Percentiles rank a stretch among this genome's conserved stretches.
Conservation (phyloP, 2,888 invertebrate genomes). For the Athalia rosae region DNA sequence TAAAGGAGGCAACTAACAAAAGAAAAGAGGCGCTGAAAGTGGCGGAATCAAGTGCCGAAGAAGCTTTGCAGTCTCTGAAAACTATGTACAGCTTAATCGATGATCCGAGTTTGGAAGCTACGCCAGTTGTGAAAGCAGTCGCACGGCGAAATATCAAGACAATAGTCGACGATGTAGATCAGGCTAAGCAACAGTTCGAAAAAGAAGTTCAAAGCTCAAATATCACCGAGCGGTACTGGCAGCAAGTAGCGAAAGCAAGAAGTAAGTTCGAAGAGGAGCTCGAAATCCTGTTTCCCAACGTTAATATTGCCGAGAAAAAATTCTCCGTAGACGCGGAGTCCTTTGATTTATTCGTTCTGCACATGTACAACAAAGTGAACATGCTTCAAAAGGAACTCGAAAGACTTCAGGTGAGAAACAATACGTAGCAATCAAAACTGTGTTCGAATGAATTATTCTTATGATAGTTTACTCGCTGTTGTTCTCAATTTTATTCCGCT, state of each 20-base stretch:
- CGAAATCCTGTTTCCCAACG: slow-evolving; percentile 83
- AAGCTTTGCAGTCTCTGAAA: slow-evolving; percentile 75
- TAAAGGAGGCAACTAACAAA: slow-evolving; percentile 78
- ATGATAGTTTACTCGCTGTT: too few species aligned
- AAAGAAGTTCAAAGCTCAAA: slow-evolving; percentile 76
- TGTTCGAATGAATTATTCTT: too few species aligned
- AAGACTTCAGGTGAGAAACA: slow-evolving; percentile 78
- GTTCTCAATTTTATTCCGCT: too few species aligned
- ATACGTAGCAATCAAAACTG: not conserved
- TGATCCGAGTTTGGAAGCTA: slow-evolving; percentile 70
- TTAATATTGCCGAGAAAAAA: slow-evolving; percentile 81
- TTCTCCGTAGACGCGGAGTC: slow-evolving; percentile 79
- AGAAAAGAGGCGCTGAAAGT: slow-evolving; percentile 75
- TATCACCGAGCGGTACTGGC: slow-evolving; percentile 88
- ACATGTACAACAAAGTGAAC: slow-evolving; percentile 85
- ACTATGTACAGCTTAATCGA: slow-evolving; percentile 73
- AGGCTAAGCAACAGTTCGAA: slow-evolving; percentile 78
- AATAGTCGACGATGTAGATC: slow-evolving; percentile 77
- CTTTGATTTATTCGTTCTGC: slow-evolving; percentile 85
- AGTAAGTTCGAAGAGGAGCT: slow-evolving; percentile 80
- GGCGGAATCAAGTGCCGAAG: slow-evolving; percentile 78
- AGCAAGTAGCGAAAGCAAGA: slow-evolving; percentile 81
- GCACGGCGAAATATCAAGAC: slow-evolving; percentile 67
- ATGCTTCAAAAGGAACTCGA: slow-evolving; percentile 86
- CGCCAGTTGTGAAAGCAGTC: slow-evolving; percentile 67